phyloP scores from a whole-genome alignment of 2,888 invertebrate genomes.

The Athalia cordata region DNA sequence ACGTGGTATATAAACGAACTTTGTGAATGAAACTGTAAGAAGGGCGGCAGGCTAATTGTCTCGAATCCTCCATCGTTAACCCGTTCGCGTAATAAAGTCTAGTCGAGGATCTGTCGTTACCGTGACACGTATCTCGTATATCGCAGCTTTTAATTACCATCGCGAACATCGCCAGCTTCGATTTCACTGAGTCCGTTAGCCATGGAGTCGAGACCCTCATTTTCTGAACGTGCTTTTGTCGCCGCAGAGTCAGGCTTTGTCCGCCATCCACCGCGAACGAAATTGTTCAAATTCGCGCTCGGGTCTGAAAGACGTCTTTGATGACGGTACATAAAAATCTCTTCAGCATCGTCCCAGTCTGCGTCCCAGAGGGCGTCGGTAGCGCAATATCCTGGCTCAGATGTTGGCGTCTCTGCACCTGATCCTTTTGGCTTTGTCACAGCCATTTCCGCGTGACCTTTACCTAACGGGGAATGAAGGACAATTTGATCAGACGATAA shows the following conservation, averaged over 20 bases:
- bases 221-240: conserved; percentile 89
- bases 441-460: conserved; percentile 98
- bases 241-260: conserved; percentile 77
- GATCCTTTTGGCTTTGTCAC: conserved; percentile 94
- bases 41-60: too few relatives aligned
- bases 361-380: conserved; percentile 90
- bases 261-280: conserved; percentile 88
- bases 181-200: conserved; percentile 91
- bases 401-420: conserved; percentile 95
- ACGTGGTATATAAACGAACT: too few relatives aligned
- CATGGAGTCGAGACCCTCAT: conserved; percentile 91
- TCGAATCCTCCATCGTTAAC: conserved; percentile 50
- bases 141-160: conserved; percentile 79
- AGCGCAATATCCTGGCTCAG: conserved; percentile 90
- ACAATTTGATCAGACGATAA: not conserved
- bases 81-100: conserved; percentile 53
- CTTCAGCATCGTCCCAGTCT: conserved; percentile 92
- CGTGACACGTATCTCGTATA: conserved; percentile 14
- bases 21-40: too few relatives aligned
- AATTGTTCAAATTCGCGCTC: conserved; percentile 91
- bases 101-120: conserved; percentile 41
- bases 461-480: conserved; percentile 70
- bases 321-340: conserved; percentile 87
- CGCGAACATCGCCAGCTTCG: conserved; percentile 93
- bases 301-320: conserved; percentile 94